These are phyloP conservation scores for Ecliptopera silaceata DNA, from an alignment of 2,888 invertebrate species.

Conservation along the genomic window DNA sequence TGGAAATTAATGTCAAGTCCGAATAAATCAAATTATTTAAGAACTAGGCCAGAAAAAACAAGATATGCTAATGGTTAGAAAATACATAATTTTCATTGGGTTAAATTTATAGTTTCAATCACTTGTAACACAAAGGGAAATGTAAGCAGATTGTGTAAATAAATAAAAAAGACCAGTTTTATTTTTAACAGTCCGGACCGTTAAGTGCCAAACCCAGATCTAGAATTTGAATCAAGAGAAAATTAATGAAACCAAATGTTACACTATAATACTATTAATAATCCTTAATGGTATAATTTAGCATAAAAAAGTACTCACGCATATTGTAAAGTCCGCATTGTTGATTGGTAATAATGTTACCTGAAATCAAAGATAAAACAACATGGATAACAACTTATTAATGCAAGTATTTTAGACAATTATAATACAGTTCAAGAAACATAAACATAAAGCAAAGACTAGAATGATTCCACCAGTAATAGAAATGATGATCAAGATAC, in stretches of 20 bases:
- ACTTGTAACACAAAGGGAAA: no score
- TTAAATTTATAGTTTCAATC: no score
- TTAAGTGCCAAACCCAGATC: not conserved
- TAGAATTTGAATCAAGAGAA: not conserved
- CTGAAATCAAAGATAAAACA: slow-evolving; percentile 62
- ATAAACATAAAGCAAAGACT: no score
- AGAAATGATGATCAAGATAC: no score
- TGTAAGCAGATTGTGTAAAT: no score
- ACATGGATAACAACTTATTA: slow-evolving; percentile 35
- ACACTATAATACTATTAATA: not conserved
- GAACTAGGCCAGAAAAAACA: no score
- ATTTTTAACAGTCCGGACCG: no score
- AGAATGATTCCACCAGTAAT: no score
- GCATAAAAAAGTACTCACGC: slow-evolving; percentile 57
- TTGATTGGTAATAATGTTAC: slow-evolving; percentile 68
- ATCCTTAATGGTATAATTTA: slow-evolving; percentile 5
- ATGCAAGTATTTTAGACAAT: not conserved
- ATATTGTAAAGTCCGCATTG: slow-evolving; percentile 55
- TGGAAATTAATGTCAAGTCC: not conserved
- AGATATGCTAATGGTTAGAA: no score
- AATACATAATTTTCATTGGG: no score
- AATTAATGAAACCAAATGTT: not conserved
- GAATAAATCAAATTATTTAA: no score
- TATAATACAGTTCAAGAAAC: not conserved
- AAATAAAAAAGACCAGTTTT: no score